Evolutionary conservation across 2,888 invertebrate genomes (phyloP), one percentile per base, ranked within the genome.

Genomic region (Pseudoips prasinana): DNA sequence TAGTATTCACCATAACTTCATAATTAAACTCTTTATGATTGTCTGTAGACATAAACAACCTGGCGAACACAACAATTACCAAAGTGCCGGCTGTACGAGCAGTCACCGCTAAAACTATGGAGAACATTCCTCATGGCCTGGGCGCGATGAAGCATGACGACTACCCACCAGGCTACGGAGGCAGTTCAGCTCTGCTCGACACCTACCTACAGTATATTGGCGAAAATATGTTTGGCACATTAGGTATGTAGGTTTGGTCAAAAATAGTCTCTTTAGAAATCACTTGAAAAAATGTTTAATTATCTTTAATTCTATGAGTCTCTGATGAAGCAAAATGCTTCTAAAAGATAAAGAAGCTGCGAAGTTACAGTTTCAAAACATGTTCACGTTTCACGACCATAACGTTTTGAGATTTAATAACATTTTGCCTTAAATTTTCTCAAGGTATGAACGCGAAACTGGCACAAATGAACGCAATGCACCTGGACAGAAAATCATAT

Each of bases 171-270:
- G 92, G 92, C 3, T 90, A 93, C 41, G 91, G 94, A 11, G 91
- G 94, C 30, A 92, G 94, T 25, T 94, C 94, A 2, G 94, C 95
- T 1, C 91, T 96, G 35, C 83, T 96, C 42, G 96, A 96, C 75
- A 96, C 96, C 7, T 96, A 96, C 73, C 90, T 96, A 42, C 96
- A 96, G 74, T 93, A 95, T 64, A 95, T 96, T 63, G 94, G 95
- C 1, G 96, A 96, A 73, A 96, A 94, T 66, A 93, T 94, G 29
- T 92, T 93, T 42, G 91, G 94, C 85, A 71, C 90, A 85, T 64
- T 14, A 14, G 14, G 14, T 14, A 14, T 14, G 14, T 14, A 14
- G 5, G 14, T 2, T 14, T 14, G 14, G n/a, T n/a, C n/a, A 14
- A 3, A 27, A 17, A 3, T 6, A n/a, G n/a, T n/a, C n/a, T n/a